Evolutionary conservation across 2,113 vertebrate species (phyloP), one percentile per base, ranked within the genome.

Genomic region (Tachycineta bicolor): DNA sequence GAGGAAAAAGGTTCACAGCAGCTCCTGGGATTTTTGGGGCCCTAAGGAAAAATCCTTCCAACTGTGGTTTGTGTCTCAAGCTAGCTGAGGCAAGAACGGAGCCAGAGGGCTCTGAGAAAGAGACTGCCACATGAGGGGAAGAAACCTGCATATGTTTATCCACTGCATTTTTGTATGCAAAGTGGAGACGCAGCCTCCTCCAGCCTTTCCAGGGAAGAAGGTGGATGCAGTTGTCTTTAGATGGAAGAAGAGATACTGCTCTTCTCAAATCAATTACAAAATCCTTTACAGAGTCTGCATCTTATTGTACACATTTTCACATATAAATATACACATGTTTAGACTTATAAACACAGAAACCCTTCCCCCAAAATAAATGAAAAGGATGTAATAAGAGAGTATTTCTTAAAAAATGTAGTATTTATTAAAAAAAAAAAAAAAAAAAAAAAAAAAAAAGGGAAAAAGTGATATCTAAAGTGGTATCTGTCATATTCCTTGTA

Each of bases 181-280:
- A 41, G 6, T 10, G 19, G 14, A 82, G 24, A 24, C 10, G 63
- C 20, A 59, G 11, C 3, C 39, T 80, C 3, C 19, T 29, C 15
- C 12, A 31, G 14, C 22, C 11, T 56, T 76, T 34, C 4, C 5
- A 56, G 9, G n/a, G 4, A 4, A 53, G 6, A 60, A 65, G 8
- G 20, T 13, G 28, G 6, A 5, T 1, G 0, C 12, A 21, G 8
- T 20, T 68, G 1, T 39, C 15, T 62, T 53, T 20, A 81, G 4
- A 13, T 0, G 1, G 55, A 79, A 46, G 5, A 77, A 46, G 15
- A 11, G n/a, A 5, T 37, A 8, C 2, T 10, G 28, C 2, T 50
- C 22, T 71, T 91, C 80, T 24, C 28, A 58, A 44, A 31, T 24
- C 3, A 16, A 28, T 43, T 70, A 6, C 4, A 67, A 82, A 71